These are phyloP conservation scores for Pampusana beccarii DNA, from an alignment of 2,113 vertebrate genomes.

Conservation along the genomic window DNA sequence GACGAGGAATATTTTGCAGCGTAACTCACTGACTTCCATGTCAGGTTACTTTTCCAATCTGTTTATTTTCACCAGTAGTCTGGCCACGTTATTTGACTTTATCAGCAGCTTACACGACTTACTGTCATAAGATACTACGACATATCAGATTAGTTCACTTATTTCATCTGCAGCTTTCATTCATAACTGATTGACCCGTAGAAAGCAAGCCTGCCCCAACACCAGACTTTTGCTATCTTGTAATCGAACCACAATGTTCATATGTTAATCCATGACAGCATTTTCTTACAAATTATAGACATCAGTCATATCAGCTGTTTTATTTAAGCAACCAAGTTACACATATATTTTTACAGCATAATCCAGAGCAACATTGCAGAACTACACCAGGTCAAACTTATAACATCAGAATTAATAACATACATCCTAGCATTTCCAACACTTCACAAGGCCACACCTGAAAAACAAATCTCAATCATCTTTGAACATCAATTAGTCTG, in stretches of 20 bases:
- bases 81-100: constrained; percentile 22
- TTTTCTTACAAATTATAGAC: neutral
- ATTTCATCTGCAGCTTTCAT: constrained; percentile 45
- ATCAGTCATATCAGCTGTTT: neutral
- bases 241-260: neutral
- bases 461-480: neutral
- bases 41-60: neutral
- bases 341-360: neutral
- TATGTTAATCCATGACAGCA: neutral
- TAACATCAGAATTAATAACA: neutral
- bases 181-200: neutral
- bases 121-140: neutral
- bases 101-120: neutral
- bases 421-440: neutral
- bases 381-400: neutral
- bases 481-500: neutral
- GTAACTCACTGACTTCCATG: neutral
- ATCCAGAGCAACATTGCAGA: neutral
- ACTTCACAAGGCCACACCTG: neutral
- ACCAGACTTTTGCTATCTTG: neutral
- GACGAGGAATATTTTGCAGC: neutral
- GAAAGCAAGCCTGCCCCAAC: neutral
- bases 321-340: neutral
- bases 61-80: constrained; percentile 7
- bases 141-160: neutral